These are phyloP conservation scores for Agelas oroides DNA, from an alignment of 37 sponge, comb jelly and placozoan species.

Conservation along the genomic window DNA sequence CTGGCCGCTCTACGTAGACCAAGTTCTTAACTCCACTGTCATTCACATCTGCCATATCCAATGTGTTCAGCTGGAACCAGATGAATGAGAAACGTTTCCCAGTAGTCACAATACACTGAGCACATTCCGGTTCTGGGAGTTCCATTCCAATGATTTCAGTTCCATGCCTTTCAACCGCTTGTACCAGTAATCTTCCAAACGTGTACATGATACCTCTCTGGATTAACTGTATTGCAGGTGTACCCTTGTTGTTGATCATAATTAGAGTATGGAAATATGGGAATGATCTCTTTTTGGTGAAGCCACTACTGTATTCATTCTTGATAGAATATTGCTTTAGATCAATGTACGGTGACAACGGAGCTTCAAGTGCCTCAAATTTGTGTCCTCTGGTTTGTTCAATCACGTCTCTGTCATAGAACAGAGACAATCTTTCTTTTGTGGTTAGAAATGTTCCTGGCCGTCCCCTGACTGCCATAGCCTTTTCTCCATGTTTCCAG, in stretches of 20 bases:
- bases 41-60: constrained; percentile 33
- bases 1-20: constrained; percentile 50
- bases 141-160: constrained; percentile 32
- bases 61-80: constrained; percentile 79
- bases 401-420: constrained; percentile 10
- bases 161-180: constrained; percentile 49
- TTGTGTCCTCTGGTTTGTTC: background rate
- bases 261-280: constrained; percentile 71
- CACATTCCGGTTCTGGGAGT: constrained; percentile 67
- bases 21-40: constrained; percentile 66
- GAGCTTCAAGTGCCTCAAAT: constrained; percentile 8
- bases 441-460: constrained; percentile 43
- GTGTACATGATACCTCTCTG: constrained; percentile 57
- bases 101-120: constrained; percentile 73
- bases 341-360: constrained; percentile 17
- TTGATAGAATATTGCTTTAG: constrained; percentile 25
- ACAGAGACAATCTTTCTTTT: constrained; percentile 21
- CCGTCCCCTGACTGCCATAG: constrained; percentile 49
- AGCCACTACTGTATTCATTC: constrained; percentile 5
- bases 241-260: constrained; percentile 32
- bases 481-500: constrained; percentile 26
- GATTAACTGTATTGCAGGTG: constrained; percentile 51
- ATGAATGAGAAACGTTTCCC: constrained; percentile 80
- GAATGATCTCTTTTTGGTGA: background rate
- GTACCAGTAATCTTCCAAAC: constrained; percentile 40